These are phyloP conservation scores for Lysandra bellargus DNA, from an alignment of 2,888 invertebrate species.

Conservation along the genomic window DNA sequence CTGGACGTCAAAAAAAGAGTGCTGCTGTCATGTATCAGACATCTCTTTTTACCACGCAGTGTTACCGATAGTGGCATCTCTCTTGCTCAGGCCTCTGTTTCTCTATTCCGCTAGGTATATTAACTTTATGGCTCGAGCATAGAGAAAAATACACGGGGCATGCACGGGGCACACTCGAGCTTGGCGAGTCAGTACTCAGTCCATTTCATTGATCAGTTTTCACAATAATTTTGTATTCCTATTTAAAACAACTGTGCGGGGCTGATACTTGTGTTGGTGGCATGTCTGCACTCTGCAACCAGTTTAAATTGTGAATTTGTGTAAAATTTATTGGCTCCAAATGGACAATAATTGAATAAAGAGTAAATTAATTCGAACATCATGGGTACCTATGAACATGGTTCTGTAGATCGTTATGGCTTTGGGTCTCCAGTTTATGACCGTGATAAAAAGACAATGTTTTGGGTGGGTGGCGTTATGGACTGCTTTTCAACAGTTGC, in stretches of 20 bases:
- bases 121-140: no score
- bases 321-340: background rate
- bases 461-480: constrained; percentile 90
- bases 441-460: constrained; percentile 76
- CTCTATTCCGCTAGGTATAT: no score
- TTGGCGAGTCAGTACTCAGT: background rate
- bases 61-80: no score
- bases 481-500: constrained; percentile 94
- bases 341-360: background rate
- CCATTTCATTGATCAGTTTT: constrained; percentile 4
- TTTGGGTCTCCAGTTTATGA: constrained; percentile 43
- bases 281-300: background rate
- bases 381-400: constrained; percentile 40
- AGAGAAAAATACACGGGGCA: no score
- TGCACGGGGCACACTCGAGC: no score
- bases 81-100: no score
- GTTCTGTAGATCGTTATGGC: constrained; percentile 45
- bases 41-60: no score
- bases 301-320: background rate
- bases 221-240: background rate
- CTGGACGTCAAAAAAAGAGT: no score
- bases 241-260: background rate
- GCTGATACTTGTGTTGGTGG: background rate
- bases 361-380: constrained; percentile 32
- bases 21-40: no score